Evolutionary conservation across 1,140 invertebrate genomes (phyloP).

Genomic region (Calliopsis andreniformis): DNA sequence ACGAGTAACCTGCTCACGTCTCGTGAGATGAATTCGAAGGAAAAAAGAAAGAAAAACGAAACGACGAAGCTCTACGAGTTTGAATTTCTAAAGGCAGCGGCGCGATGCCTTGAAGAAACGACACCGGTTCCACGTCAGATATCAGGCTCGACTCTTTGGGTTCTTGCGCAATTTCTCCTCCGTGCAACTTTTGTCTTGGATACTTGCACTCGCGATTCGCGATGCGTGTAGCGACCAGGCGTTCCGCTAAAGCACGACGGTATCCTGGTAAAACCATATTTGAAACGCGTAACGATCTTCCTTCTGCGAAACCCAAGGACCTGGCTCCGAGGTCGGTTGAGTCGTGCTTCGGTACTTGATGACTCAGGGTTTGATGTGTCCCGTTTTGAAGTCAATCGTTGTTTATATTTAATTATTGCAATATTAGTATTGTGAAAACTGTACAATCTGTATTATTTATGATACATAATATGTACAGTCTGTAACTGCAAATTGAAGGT

Average conservation of each 20-base stretch:
- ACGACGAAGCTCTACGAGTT: slow-evolving; percentile 5
- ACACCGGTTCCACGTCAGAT: slow-evolving; percentile 12
- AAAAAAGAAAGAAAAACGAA: not conserved
- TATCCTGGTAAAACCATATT: slow-evolving; percentile 3
- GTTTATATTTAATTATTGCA: no score
- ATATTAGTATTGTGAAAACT: no score
- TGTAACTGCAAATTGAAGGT: no score
- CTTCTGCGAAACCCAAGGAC: not conserved
- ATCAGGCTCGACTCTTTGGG: not conserved
- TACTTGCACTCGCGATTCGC: not conserved
- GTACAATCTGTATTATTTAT: no score
- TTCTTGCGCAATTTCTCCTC: slow-evolving; percentile 38
- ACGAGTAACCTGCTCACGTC: slow-evolving; percentile 1
- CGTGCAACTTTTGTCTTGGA: slow-evolving; percentile 22
- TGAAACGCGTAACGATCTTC: not conserved
- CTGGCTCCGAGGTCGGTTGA: not conserved
- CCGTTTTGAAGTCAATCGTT: not conserved
- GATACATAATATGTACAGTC: no score
- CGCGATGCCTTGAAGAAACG: not conserved
- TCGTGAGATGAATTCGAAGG: not conserved
- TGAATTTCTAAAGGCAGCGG: slow-evolving; percentile 32
- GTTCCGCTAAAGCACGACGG: not conserved
- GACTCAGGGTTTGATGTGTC: not conserved
- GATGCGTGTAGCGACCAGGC: not conserved
- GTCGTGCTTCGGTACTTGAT: not conserved